A percentile compares a stretch with the other conserved stretches of the same genome.
These are phyloP conservation scores for Prosopocoilus inquinatus DNA, from an alignment of 2,888 invertebrate genomes.

Conservation along the genomic window DNA sequence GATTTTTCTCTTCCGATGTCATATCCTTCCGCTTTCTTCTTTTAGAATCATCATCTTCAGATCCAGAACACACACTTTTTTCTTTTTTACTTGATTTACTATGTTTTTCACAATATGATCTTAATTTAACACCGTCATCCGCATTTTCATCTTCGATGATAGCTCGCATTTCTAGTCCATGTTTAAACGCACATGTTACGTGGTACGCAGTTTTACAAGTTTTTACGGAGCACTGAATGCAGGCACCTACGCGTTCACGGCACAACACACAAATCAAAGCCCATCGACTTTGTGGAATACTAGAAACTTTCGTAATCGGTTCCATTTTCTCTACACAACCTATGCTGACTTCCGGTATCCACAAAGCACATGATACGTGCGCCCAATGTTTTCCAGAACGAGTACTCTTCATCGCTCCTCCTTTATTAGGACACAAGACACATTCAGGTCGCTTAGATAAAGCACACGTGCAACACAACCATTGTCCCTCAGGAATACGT, in stretches of 20 bases:
- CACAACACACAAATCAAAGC: constrained; percentile 92
- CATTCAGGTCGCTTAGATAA: constrained; percentile 87
- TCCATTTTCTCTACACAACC: constrained; percentile 98
- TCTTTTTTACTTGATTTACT: constrained; percentile 87
- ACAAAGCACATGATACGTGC: constrained; percentile 96
- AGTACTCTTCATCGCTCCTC: constrained; percentile 98
- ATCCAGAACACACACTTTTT: constrained; percentile 68
- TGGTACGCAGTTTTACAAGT: constrained; percentile 98
- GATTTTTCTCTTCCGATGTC: constrained; percentile 93
- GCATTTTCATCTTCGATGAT: constrained; percentile 94
- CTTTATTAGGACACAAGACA: constrained; percentile 93
- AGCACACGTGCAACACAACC: constrained; percentile 94
- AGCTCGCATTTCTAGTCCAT: constrained; percentile 96
- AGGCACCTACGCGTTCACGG: constrained; percentile 93
- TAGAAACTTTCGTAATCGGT: constrained; percentile 96
- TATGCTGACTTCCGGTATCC: constrained; percentile 91
- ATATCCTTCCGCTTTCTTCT: constrained; percentile 84
- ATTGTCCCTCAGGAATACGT: constrained; percentile 91
- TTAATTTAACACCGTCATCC: constrained; percentile 88
- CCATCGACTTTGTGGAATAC: constrained; percentile 95
- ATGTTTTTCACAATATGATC: constrained; percentile 96
- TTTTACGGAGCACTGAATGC: constrained; percentile 97
- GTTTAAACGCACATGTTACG: constrained; percentile 97
- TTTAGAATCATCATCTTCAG: constrained; percentile 77
- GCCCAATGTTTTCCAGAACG: constrained; percentile 96